Conservation (phyloP, 2,797 vertebrate species). For the Neoniphon sammara region DNA sequence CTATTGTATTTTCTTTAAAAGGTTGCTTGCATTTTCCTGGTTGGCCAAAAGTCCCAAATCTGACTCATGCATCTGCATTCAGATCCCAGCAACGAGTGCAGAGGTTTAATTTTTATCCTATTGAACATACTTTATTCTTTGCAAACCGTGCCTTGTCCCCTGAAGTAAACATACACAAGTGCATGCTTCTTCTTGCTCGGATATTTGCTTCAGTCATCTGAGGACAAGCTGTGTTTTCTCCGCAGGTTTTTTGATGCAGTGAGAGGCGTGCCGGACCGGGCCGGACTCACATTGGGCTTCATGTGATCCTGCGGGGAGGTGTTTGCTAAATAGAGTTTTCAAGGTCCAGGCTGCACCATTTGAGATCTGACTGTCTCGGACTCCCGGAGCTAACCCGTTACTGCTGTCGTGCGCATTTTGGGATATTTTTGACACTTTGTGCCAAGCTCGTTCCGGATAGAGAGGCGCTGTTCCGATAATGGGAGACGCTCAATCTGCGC, state of each 20-base stretch:
- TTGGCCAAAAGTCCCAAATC: too few relatives aligned
- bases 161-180: neutral
- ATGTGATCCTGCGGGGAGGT: conserved; percentile 87
- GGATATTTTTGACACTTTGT: conserved; percentile 45
- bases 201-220: conserved; percentile 47
- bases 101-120: too few relatives aligned
- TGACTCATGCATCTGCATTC: too few relatives aligned
- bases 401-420: conserved; percentile 6
- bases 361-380: conserved; percentile 51
- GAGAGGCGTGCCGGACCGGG: conserved; percentile 73
- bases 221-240: conserved; percentile 38
- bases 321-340: conserved; percentile 82
- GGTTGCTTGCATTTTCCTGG: too few relatives aligned
- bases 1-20: too few relatives aligned
- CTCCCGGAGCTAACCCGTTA: conserved; percentile 63
- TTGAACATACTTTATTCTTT: too few relatives aligned
- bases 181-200: conserved; percentile 33
- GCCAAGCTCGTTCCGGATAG: conserved; percentile 36
- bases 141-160: neutral
- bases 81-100: too few relatives aligned
- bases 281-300: conserved; percentile 75
- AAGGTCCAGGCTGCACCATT: conserved; percentile 74
- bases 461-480: conserved; percentile 74
- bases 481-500: conserved; percentile 89
- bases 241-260: conserved; percentile 65